These are phyloP conservation scores for Tenebrosternarchus preto DNA, from an alignment of 2,113 vertebrate species.

Conservation along the genomic window DNA sequence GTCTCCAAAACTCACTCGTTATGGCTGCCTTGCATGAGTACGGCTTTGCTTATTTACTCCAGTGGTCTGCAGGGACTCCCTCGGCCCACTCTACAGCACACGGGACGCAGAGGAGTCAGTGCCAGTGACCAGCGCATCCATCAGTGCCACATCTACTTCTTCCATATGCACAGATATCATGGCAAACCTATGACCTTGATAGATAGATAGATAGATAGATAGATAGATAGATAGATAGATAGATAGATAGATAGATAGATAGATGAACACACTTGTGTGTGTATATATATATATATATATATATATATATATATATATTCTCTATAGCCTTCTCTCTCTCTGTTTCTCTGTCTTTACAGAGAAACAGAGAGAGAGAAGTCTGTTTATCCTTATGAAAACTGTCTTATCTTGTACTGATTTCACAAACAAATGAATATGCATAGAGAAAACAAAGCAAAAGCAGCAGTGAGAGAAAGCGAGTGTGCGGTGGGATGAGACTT, in stretches of 20 bases:
- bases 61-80: constrained; percentile 61
- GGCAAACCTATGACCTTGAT: constrained; percentile 31
- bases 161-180: constrained; percentile 70
- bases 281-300: constrained; percentile 13
- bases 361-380: constrained; percentile 14
- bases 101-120: constrained; percentile 52
- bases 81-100: constrained; percentile 62
- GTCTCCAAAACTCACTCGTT: constrained; percentile 37
- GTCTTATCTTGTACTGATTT: neutral
- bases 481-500: neutral
- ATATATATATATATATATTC: too few species aligned
- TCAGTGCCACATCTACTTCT: constrained; percentile 65
- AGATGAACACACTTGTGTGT: too few species aligned
- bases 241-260: constrained; percentile 56
- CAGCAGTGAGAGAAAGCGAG: constrained; percentile 5
- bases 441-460: neutral
- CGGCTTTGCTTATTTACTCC: constrained; percentile 63
- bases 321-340: too few species aligned
- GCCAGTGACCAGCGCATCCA: constrained; percentile 65
- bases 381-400: constrained; percentile 40
- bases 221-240: constrained; percentile 49
- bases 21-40: constrained; percentile 41
- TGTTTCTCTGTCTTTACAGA: too few species aligned
- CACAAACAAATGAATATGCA: neutral
- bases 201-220: constrained; percentile 43